Percentiles rank a stretch among this genome's conserved stretches.
Evolutionary conservation across 2,113 vertebrate genomes (phyloP).

Genomic region (Lagopus leucura): DNA sequence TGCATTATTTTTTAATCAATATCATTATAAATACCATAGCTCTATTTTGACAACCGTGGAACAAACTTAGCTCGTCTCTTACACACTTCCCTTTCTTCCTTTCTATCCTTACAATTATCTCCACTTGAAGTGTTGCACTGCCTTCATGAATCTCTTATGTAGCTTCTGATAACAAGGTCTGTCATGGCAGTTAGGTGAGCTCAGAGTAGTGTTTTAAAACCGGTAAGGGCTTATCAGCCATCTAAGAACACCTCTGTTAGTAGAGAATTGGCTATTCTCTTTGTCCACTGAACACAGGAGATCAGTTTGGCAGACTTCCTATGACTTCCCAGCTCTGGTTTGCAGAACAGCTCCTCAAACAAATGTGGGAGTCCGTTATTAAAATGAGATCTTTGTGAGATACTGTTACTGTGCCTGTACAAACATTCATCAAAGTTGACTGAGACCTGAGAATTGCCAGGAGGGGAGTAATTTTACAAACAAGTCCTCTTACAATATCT

Average conservation of each 20-base stretch:
- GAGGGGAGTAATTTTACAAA: background rate
- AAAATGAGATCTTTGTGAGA: background rate
- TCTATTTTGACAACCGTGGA: slow-evolving; percentile 45
- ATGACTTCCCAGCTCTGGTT: background rate
- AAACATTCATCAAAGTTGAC: background rate
- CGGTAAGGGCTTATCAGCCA: background rate
- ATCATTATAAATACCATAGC: slow-evolving; percentile 31
- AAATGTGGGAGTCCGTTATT: background rate
- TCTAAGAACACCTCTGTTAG: background rate
- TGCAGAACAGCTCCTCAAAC: background rate
- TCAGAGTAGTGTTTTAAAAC: background rate
- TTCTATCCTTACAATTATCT: slow-evolving; percentile 14
- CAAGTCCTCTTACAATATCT: background rate
- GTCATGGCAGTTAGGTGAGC: background rate
- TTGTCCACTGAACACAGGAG: background rate
- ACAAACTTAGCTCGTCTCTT: slow-evolving; percentile 32
- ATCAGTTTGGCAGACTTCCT: background rate
- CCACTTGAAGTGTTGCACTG: slow-evolving; percentile 13
- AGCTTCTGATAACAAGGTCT: background rate
- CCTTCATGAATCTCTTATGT: background rate
- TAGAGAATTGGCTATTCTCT: background rate
- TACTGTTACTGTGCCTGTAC: background rate
- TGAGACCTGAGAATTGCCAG: background rate
- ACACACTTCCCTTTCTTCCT: slow-evolving; percentile 13
- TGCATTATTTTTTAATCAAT: slow-evolving; percentile 46